A percentile compares a stretch with the other conserved stretches of the same genome.
Evolutionary conservation across 2,113 vertebrate genomes (phyloP).

Genomic region (Glaucidium brasilianum): DNA sequence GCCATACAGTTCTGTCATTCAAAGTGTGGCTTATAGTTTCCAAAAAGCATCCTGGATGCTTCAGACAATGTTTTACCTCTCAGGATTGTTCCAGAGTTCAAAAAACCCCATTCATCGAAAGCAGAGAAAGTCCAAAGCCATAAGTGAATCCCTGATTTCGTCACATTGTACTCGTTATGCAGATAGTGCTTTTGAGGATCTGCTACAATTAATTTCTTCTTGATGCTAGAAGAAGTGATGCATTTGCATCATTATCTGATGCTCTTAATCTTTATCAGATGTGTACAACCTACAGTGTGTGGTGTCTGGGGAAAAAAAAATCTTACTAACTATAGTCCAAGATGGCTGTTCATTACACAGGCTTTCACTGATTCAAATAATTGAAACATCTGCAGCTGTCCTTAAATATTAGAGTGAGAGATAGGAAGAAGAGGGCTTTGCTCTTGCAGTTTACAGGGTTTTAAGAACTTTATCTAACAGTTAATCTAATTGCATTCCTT

Average conservation of each 20-base stretch:
- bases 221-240: background rate
- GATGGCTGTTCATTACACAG: conserved; percentile 27
- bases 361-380: conserved; percentile 37
- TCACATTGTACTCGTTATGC: background rate
- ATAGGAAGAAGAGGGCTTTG: background rate
- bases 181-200: conserved; percentile 3
- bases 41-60: background rate
- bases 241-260: conserved; percentile 36
- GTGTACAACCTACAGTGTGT: conserved; percentile 13
- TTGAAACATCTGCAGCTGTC: conserved; percentile 47
- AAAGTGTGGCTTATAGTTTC: background rate
- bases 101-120: background rate
- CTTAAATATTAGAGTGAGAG: conserved; percentile 21
- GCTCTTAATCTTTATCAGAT: background rate
- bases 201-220: background rate
- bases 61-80: background rate
- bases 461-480: background rate
- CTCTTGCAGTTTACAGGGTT: background rate
- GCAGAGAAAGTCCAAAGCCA: background rate
- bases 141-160: background rate
- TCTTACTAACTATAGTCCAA: background rate
- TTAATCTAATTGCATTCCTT: background rate
- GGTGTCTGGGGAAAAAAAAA: background rate
- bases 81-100: background rate
- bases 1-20: background rate